phyloP scores from a whole-genome alignment of 1,140 invertebrate species.

The Drosophila nigrodunni region DNA sequence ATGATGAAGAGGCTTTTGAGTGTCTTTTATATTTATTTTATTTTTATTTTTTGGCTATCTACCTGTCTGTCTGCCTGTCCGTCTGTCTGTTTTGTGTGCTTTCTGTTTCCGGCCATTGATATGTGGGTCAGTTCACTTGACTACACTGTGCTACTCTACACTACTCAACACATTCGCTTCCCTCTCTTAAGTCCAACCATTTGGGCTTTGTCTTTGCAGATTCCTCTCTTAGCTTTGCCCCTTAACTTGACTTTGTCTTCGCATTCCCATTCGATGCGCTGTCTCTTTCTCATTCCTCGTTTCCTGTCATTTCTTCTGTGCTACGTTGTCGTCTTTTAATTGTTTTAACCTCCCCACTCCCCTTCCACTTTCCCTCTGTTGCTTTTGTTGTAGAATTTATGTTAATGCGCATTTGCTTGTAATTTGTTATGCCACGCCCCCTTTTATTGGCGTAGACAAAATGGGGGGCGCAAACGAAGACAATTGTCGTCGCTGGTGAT shows the following conservation, averaged over 20 bases:
- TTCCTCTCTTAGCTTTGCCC: constrained; percentile 8
- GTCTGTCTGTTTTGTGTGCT: constrained; percentile 15
- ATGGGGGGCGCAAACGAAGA: constrained; percentile 24
- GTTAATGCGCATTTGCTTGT: constrained; percentile 71
- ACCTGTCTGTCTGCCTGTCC: constrained; percentile 2
- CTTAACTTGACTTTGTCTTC: neutral
- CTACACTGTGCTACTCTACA: constrained; percentile 10
- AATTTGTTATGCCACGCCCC: constrained; percentile 65
- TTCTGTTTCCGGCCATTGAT: constrained; percentile 55
- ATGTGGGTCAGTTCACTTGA: constrained; percentile 48
- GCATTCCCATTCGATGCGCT: constrained; percentile 4
- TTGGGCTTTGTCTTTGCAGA: constrained; percentile 37
- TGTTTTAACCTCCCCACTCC: constrained; percentile 73
- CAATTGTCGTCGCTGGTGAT: constrained; percentile 34
- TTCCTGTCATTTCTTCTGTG: constrained; percentile 60
- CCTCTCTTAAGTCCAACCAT: constrained; percentile 19
- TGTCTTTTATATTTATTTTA: constrained; percentile 21
- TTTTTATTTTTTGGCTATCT: constrained; percentile 36
- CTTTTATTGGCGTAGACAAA: constrained; percentile 5
- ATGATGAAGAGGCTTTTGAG: constrained; percentile 47
- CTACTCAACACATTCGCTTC: neutral
- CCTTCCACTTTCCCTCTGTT: neutral
- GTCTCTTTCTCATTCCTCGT: constrained; percentile 18
- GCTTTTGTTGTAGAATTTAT: constrained; percentile 59
- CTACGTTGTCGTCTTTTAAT: constrained; percentile 60